phyloP scores from a whole-genome alignment of 2,113 vertebrate species.

The Terrapene triunguis region DNA sequence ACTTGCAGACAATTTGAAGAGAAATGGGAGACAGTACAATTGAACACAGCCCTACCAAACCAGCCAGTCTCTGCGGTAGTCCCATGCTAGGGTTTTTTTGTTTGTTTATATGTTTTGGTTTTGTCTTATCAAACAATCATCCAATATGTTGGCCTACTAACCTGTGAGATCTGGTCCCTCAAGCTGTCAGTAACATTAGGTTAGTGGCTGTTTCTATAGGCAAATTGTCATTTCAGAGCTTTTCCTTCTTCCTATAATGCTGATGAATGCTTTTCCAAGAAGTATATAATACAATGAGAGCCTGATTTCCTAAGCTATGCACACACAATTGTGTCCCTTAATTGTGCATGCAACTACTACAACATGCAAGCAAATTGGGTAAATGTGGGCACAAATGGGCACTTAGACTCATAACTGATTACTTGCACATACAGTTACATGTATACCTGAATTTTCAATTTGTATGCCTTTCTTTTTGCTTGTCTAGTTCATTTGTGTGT shows the following conservation, averaged over 20 bases:
- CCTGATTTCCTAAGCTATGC: not conserved
- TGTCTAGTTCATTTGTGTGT: not conserved
- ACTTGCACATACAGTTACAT: not conserved
- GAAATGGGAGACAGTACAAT: not conserved
- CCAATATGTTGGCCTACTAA: slow-evolving; percentile 1
- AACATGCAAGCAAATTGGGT: not conserved
- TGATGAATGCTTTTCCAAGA: not conserved
- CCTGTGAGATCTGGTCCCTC: slow-evolving; percentile 22
- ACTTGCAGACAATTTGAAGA: not conserved
- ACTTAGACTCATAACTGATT: not conserved
- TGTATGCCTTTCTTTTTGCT: not conserved
- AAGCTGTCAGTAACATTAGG: slow-evolving; percentile 25
- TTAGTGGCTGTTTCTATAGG: not conserved
- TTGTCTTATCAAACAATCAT: slow-evolving; percentile 53
- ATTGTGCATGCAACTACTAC: not conserved
- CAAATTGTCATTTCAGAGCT: not conserved
- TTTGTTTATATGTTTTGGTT: not conserved
- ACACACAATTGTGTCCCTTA: slow-evolving; percentile 11
- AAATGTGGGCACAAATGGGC: not conserved
- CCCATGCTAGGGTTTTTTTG: not conserved
- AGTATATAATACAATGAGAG: not conserved
- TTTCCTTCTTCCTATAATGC: not conserved
- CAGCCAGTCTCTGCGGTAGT: slow-evolving; percentile 28
- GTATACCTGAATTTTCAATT: not conserved
- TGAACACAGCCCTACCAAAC: slow-evolving; percentile 27